Evolutionary conservation across 1,140 invertebrate species (phyloP), one percentile per base, ranked within the genome.

Genomic region (Fopius arisanus): DNA sequence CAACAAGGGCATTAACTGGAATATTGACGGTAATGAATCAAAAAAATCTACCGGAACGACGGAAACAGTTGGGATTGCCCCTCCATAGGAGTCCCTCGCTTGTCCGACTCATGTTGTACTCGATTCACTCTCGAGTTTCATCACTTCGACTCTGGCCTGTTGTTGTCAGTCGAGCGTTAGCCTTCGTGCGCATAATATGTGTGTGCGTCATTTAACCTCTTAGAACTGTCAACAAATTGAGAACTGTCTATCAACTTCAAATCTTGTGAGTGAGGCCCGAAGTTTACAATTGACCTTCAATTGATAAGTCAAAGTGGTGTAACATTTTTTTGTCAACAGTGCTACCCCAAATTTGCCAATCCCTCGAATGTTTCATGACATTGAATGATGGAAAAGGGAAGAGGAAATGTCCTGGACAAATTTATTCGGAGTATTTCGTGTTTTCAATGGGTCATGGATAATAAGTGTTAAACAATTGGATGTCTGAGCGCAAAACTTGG

Each of bases 151-250:
- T 26, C 54, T 6, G 21, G 3, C 19, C 4, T 7, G 23, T 59
- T 59, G 23, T 59, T 59, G 54, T 65, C 78, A 81, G 80, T 81
- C 41, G 75, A 66, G 80, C 78, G 79, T 76, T 72, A 54, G 74
- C 79, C 43, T 73, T 43, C 67, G 80, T 76, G 76, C 72, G 40
- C 33, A 37, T 5, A 29, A 12, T 16, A 40, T 66, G 62, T 31
- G 3, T 28, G 26, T 10, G 48, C 16, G 3, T 54, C 21, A 9
- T 10, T 21, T 54, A n/a, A n/a, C n/a, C n/a, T n/a, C n/a, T n/a
- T n/a, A n/a, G n/a, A n/a, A n/a, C n/a, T n/a, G n/a, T n/a, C n/a
- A n/a, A n/a, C n/a, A n/a, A n/a, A n/a, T n/a, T n/a, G n/a, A n/a
- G n/a, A n/a, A n/a, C n/a, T n/a, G n/a, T n/a, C n/a, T n/a, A n/a